phyloP scores from a whole-genome alignment of 2,888 invertebrate genomes.

The Pterobdella sp. region DNA sequence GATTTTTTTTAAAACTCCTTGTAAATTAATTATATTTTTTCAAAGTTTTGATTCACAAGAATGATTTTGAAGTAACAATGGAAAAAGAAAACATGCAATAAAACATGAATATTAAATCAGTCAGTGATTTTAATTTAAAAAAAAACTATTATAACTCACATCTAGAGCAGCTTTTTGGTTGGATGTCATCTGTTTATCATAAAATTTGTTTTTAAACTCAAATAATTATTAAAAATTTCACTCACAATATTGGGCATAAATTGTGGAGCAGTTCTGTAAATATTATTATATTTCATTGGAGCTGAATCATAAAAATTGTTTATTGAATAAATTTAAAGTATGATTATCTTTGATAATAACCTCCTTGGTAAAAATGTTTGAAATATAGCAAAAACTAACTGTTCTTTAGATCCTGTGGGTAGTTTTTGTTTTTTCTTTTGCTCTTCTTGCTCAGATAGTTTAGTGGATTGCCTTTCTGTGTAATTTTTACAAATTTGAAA shows the following conservation, averaged over 20 bases:
- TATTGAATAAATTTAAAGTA: neutral
- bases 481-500: too few species aligned
- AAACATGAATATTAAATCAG: too few species aligned
- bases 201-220: neutral
- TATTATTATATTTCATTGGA: neutral
- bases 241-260: conserved; percentile 1
- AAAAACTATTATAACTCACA: too few species aligned
- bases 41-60: too few species aligned
- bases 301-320: neutral
- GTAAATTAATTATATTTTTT: too few species aligned
- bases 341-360: too few species aligned
- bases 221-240: neutral
- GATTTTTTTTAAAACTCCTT: too few species aligned
- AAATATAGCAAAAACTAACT: neutral
- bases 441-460: neutral
- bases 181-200: neutral
- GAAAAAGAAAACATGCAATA: too few species aligned
- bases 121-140: too few species aligned
- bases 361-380: too few species aligned
- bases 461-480: neutral
- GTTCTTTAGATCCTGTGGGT: neutral
- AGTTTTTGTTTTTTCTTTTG: conserved; percentile 8
- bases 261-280: neutral
- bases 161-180: conserved; percentile 10
- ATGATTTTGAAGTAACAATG: too few species aligned